Conservation (phyloP, 2,113 vertebrate genomes). For the Crotophaga sulcirostris region DNA sequence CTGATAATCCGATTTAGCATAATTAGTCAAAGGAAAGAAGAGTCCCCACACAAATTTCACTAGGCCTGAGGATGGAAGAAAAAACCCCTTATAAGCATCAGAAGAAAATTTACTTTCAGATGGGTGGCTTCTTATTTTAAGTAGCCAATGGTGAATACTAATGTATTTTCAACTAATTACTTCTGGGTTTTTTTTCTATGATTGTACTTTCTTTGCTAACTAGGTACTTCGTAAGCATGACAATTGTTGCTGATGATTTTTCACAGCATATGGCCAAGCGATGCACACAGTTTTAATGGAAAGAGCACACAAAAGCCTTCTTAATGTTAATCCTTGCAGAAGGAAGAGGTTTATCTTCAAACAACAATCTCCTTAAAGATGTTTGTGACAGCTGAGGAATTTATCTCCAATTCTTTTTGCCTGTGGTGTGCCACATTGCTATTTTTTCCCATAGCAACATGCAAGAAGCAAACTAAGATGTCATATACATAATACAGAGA, state of each 20-base stretch:
- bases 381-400: conserved; percentile 75
- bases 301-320: conserved; percentile 34
- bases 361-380: conserved; percentile 73
- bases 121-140: not conserved
- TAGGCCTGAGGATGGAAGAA: not conserved
- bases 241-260: conserved; percentile 55
- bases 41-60: not conserved
- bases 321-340: conserved; percentile 66
- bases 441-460: conserved; percentile 69
- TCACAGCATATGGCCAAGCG: conserved; percentile 23
- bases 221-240: conserved; percentile 46
- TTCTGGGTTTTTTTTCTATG: conserved; percentile 19
- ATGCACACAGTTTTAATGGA: conserved; percentile 59
- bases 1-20: not conserved
- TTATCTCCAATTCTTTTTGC: conserved; percentile 75
- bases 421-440: conserved; percentile 59
- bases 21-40: not conserved
- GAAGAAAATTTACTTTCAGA: not conserved
- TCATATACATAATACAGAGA: conserved; percentile 81
- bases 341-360: conserved; percentile 72
- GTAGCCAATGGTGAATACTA: not conserved
- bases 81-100: not conserved
- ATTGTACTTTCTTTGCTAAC: conserved; percentile 30
- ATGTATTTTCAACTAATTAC: not conserved
- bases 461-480: conserved; percentile 75